Evolutionary conservation across 2,113 vertebrate genomes (phyloP), one percentile per base, ranked within the genome.

Genomic region (Heloderma charlesbogerti): DNA sequence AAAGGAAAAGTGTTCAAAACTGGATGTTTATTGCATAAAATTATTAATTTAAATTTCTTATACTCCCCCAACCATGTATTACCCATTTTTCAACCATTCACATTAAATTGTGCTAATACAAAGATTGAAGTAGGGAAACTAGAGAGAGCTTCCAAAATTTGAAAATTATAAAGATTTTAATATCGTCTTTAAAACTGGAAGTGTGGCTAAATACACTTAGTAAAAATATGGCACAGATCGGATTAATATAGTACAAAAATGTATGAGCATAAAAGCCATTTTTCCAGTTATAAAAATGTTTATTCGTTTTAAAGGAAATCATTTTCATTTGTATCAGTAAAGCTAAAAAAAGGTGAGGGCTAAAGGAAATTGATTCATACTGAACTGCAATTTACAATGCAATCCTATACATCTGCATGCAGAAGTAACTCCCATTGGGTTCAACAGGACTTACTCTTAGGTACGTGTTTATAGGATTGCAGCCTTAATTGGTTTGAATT

Each of bases 1-100:
- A 92, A 91, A 90, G 20, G 37, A 71, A 95, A 91, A 87, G 92
- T 86, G 60, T 92, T 92, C 78, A 89, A 83, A 94, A 57, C 93
- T 60, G n/a, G 54, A 79, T 94, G 89, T 94, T 97, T 98, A 97
- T 97, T 98, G 97, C 97, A 97, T 95, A 96, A 96, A 97, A 94
- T 92, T 66, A 96, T 88, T 89, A 92, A 91, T 91, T 96, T 94
- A 95, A 95, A 92, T 93, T 92, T 81, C 79, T 88, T 94, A 86
- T 92, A 82, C 74, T 94, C 84, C 91, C 79, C 86, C 86, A 89
- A 82, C 71, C 3, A 40, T 93, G 78, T 91, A 48, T 92, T 94
- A 80, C 31, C 82, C 84, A 89, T 93, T 93, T 88, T 90, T 91
- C n/a, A 69, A n/a, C 85, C 96, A 95, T 63, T 94, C 93, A 84